A percentile compares a stretch with the other conserved stretches of the same genome.
phyloP scores from a whole-genome alignment of 2,797 vertebrate species.

The Pterois miles region DNA sequence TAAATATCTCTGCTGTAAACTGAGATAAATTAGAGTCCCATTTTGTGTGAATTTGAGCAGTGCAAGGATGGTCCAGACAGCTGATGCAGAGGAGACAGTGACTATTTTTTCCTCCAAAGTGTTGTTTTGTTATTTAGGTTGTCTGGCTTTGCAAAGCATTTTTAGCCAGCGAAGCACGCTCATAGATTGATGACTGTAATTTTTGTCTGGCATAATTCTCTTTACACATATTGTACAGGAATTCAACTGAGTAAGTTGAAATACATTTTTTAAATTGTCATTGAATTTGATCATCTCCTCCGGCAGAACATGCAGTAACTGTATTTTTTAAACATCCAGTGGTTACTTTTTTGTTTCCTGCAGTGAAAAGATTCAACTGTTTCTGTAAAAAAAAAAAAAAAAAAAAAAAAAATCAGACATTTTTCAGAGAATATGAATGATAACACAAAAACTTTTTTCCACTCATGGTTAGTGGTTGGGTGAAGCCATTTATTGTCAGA shows the following conservation, averaged over 20 bases:
- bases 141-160: neutral
- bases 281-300: neutral
- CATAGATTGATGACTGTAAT: neutral
- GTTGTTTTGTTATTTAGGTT: conserved; percentile 8
- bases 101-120: neutral
- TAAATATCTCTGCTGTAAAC: conserved; percentile 65
- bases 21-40: conserved; percentile 13
- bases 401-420: no score
- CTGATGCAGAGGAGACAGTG: neutral
- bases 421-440: no score
- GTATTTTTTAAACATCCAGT: neutral
- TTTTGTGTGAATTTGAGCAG: conserved; percentile 41
- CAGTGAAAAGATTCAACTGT: neutral
- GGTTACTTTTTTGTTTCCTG: neutral
- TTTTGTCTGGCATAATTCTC: neutral
- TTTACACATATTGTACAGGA: neutral
- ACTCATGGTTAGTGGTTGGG: no score
- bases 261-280: neutral
- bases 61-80: neutral
- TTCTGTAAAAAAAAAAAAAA: no score
- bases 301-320: neutral
- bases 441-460: no score
- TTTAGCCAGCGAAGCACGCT: neutral
- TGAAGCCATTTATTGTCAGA: no score
- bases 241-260: neutral